phyloP scores from a whole-genome alignment of 1,140 invertebrate genomes.

The Microplitis mediator region DNA sequence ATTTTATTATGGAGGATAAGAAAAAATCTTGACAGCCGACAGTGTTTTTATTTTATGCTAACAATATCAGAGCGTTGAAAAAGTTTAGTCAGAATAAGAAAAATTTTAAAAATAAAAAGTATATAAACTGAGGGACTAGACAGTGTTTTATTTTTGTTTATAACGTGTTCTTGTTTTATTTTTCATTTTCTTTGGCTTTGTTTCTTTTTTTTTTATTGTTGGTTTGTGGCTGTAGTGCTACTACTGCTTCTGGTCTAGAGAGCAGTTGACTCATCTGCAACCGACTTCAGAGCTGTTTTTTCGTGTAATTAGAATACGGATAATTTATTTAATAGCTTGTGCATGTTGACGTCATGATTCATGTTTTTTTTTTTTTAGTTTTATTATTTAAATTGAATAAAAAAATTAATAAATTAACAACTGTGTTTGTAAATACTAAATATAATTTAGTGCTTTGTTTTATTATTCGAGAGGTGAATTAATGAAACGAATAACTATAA shows the following conservation, averaged over 20 bases:
- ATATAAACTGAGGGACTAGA: no score
- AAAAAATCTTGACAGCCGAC: no score
- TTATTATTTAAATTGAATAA: background rate
- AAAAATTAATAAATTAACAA: conserved; percentile 26
- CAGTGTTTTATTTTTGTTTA: no score
- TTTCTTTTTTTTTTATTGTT: conserved; percentile 13
- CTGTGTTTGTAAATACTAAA: no score
- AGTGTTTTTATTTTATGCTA: no score
- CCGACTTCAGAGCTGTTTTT: conserved; percentile 46
- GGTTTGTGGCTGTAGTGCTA: background rate
- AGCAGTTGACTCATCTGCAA: conserved; percentile 28
- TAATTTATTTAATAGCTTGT: conserved; percentile 54
- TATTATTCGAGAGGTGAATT: no score
- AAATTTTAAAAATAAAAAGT: no score
- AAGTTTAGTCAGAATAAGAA: no score
- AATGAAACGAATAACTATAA: no score
- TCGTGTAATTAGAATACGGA: conserved; percentile 51
- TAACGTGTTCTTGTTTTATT: background rate
- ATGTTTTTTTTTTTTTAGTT: background rate
- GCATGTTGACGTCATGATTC: conserved; percentile 21
- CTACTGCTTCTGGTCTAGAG: background rate
- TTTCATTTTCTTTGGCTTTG: conserved; percentile 2
- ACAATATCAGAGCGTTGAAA: no score
- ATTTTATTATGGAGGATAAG: no score
- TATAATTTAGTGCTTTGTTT: no score